Evolutionary conservation across 2,888 invertebrate genomes (phyloP).

Genomic region (Mesorhabditis belari): DNA sequence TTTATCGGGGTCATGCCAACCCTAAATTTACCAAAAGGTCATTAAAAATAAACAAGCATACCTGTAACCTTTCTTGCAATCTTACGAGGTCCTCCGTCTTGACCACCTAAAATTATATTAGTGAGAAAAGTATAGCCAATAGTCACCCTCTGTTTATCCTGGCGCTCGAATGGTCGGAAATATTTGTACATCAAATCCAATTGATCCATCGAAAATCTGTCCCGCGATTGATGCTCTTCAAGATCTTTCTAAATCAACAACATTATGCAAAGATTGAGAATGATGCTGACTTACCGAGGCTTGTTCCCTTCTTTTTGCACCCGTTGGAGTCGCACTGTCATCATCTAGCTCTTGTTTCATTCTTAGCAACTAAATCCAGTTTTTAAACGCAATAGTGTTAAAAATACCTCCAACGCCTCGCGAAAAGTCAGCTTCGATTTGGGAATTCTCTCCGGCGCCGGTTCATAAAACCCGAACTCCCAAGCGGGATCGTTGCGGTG

Average conservation of each 20-base stretch:
- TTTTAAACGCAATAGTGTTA: not conserved
- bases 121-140: too few species aligned
- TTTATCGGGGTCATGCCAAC: not conserved
- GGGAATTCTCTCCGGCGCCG: slow-evolving; percentile 38
- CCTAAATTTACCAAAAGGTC: too few species aligned
- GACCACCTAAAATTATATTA: slow-evolving; percentile 23
- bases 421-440: slow-evolving; percentile 39
- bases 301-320: not conserved
- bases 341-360: slow-evolving; percentile 25
- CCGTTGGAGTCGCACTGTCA: slow-evolving; percentile 1
- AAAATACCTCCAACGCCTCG: slow-evolving; percentile 41
- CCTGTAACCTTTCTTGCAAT: slow-evolving; percentile 30
- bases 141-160: slow-evolving; percentile 31
- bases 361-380: slow-evolving; percentile 24
- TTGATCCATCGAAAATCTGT: slow-evolving; percentile 31
- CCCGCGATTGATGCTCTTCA: slow-evolving; percentile 13
- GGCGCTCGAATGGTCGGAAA: slow-evolving; percentile 45
- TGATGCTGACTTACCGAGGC: slow-evolving; percentile 2
- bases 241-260: slow-evolving; percentile 8
- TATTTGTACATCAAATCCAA: slow-evolving; percentile 39
- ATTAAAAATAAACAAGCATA: too few species aligned
- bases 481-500: slow-evolving; percentile 39
- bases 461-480: slow-evolving; percentile 50
- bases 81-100: slow-evolving; percentile 23
- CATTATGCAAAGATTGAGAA: slow-evolving; percentile 7